Base-by-base conservation (phyloP, 2,888 invertebrate species). In the Dioctria linearis region DNA sequence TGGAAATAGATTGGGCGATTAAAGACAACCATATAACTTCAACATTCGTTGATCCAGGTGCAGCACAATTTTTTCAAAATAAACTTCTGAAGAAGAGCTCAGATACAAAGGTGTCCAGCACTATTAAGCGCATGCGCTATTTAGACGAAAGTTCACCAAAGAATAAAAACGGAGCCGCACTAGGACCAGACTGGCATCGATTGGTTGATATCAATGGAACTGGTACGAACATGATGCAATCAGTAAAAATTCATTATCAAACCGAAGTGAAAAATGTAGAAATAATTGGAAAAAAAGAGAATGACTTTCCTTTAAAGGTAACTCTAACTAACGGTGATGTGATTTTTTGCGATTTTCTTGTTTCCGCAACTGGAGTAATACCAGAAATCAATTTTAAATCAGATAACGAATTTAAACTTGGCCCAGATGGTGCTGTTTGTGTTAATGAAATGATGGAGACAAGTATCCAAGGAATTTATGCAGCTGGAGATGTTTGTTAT, bases 181-280 rank as follows among this genome's bases (percentile, higher is more conserved):
- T 99, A 79, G 99, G 99, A 0, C 99, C 99, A 6, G 98, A 99
- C 89, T 99, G 99, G 99, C 95, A 95, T 85, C 91, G 91, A 81
- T 92, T 92, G 85, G 90, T 95, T 49, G 88, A 91, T 76, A 91
- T 94, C 80, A 90, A 89, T 85, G 93, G 93, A 6, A 87, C 84
- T 79, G 88, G 88, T 11, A 87, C 88, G 80, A 69, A 83, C 40
- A 37, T 83, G 3, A 81, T 83, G 4, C 80, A 84, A 5, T 91
- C 91, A 73, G 88, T 92, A 51, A 91, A 91, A 84, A 91, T 95
- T 65, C 90, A 94, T 83, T 92, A 92, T 82, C 90, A 92, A 86
- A 89, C 90, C 13, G 92, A 93, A 87, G 88, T 93, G 5, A 84
- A 86, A 63, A 80, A 84, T 39, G 83, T 82, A 8, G 46, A 80